Evolutionary conservation across 2,888 invertebrate genomes (phyloP).

Genomic region (Calameuta pallipes): DNA sequence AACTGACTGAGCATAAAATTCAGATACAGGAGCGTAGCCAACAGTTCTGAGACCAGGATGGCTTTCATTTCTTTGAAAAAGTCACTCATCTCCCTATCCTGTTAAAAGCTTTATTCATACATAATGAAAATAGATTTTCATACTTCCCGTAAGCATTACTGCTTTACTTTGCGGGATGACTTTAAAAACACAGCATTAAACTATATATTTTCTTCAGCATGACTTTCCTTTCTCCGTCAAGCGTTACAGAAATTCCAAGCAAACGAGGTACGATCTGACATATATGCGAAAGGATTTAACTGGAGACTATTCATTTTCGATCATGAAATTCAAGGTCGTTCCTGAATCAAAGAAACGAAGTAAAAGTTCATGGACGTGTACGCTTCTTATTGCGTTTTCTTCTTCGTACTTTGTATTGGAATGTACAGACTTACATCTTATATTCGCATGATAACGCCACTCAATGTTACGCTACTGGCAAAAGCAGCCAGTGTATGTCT

Average conservation of each 20-base stretch:
- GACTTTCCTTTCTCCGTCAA: background rate
- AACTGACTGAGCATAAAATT: conserved; percentile 38
- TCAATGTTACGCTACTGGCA: background rate
- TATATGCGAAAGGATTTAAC: background rate
- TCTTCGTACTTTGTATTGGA: background rate
- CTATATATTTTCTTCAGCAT: background rate
- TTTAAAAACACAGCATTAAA: background rate
- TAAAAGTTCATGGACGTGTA: background rate
- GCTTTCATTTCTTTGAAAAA: background rate
- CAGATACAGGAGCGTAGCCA: conserved; percentile 15
- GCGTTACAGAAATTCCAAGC: background rate
- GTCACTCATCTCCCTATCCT: background rate
- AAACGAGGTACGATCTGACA: background rate
- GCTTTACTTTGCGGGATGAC: background rate
- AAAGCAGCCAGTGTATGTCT: conserved; percentile 14
- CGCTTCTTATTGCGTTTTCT: background rate
- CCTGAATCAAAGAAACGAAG: background rate
- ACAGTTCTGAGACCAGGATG: background rate
- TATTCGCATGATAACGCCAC: background rate
- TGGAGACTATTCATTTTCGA: background rate
- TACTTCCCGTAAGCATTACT: background rate
- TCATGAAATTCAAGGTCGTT: background rate
- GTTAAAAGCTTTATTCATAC: background rate
- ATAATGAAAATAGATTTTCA: background rate
- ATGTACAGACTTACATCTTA: background rate